phyloP scores from a whole-genome alignment of 2,888 invertebrate genomes.

The Steinernema carpocapsae region DNA sequence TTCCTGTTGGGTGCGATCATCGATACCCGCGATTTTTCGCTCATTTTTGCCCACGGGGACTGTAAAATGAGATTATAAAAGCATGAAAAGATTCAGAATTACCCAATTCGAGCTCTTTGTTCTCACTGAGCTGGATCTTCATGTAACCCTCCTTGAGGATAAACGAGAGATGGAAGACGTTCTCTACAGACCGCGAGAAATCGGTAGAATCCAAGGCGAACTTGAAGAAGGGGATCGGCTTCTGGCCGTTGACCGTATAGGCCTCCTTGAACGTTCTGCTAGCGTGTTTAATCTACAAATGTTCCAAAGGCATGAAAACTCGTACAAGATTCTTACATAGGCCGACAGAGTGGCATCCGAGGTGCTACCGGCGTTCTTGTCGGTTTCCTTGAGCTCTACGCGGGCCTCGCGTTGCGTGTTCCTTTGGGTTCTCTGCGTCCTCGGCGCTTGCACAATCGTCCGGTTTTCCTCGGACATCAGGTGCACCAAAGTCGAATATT shows the following conservation, averaged over 20 bases:
- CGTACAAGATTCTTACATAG: not conserved
- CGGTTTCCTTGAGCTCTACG: not conserved
- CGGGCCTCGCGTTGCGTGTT: not conserved
- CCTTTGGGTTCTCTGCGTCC: not conserved
- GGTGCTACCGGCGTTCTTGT: not conserved
- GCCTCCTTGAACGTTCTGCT: too few species aligned
- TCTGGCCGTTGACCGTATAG: not conserved
- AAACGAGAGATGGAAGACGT: conserved; percentile 8
- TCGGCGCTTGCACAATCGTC: not conserved
- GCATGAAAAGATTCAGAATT: not conserved
- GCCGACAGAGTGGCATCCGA: not conserved
- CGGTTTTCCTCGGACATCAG: conserved; percentile 1
- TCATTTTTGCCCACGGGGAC: not conserved
- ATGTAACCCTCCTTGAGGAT: not conserved
- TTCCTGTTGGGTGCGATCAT: not conserved
- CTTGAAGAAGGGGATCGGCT: conserved; percentile 18
- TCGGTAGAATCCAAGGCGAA: not conserved
- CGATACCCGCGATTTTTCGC: not conserved
- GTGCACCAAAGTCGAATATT: not conserved
- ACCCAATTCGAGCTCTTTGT: not conserved
- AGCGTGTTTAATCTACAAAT: too few species aligned
- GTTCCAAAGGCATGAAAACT: too few species aligned
- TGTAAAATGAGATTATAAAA: not conserved
- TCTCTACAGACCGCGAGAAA: conserved; percentile 2
- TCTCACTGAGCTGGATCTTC: not conserved